Conservation (phyloP, 2,888 invertebrate genomes). For the Gastracanthus pulcherrimus region DNA sequence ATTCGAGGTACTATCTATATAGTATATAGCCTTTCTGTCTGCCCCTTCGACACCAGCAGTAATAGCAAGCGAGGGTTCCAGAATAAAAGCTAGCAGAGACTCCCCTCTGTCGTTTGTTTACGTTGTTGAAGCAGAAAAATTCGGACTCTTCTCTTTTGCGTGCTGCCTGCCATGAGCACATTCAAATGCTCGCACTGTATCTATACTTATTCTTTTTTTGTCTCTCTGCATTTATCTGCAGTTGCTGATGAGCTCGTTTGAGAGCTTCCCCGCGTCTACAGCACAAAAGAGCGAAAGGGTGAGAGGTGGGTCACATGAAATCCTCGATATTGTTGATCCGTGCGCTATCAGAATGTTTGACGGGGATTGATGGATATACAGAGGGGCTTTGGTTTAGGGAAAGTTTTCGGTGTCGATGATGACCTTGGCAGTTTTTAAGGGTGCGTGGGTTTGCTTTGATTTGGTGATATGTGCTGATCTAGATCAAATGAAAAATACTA, state of each 20-base stretch:
- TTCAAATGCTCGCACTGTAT: no score
- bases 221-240: no score
- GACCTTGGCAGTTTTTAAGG: constrained; percentile 33
- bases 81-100: constrained; percentile 10
- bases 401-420: constrained; percentile 13
- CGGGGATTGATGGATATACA: no score
- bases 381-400: constrained; percentile 5
- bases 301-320: not conserved
- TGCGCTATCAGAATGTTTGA: constrained; percentile 33
- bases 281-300: constrained; percentile 23
- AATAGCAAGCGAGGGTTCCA: constrained; percentile 1
- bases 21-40: not conserved
- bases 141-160: constrained; percentile 3
- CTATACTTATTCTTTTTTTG: no score
- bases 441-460: not conserved
- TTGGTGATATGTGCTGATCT: no score
- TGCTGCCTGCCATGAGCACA: no score
- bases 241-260: no score
- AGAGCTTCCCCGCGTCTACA: no score
- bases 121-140: constrained; percentile 26
- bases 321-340: constrained; percentile 43
- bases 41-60: not conserved
- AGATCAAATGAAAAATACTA: no score
- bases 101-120: constrained; percentile 35
- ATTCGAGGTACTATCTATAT: constrained; percentile 20